Conservation (phyloP, 1,140 invertebrate species). For the Liolophura sinensis region DNA sequence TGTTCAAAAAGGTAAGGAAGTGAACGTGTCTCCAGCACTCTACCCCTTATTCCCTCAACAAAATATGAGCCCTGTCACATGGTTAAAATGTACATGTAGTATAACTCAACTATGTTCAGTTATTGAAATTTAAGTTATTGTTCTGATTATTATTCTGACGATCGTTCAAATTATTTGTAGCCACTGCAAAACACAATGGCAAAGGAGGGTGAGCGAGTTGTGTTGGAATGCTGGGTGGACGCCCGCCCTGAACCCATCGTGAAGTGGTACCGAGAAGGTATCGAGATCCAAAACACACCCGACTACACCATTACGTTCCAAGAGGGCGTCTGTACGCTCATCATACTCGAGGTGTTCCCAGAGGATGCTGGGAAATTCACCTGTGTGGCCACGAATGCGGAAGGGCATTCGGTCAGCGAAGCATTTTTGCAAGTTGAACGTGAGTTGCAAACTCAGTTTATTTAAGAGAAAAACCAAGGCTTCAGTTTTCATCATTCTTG, state of each 20-base stretch:
- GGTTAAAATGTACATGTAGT: too few species aligned
- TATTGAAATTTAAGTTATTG: too few species aligned
- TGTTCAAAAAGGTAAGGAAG: too few species aligned
- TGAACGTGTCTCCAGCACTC: too few species aligned
- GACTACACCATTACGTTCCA: conserved; percentile 49
- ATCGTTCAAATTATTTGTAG: conserved; percentile 36
- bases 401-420: conserved; percentile 71
- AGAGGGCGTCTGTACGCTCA: conserved; percentile 66
- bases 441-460: too few species aligned
- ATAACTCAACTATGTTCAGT: conserved; percentile 16
- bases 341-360: conserved; percentile 94
- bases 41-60: too few species aligned
- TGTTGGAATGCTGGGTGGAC: conserved; percentile 74
- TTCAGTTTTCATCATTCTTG: too few species aligned
- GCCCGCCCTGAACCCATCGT: conserved; percentile 73
- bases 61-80: too few species aligned
- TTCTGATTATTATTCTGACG: conserved; percentile 8
- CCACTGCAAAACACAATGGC: conserved; percentile 55
- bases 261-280: conserved; percentile 74
- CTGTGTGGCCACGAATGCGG: conserved; percentile 86
- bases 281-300: conserved; percentile 44
- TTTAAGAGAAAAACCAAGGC: too few species aligned
- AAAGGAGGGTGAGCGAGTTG: conserved; percentile 72
- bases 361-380: conserved; percentile 91
- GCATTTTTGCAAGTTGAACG: conserved; percentile 47